Conservation (phyloP, 2,888 invertebrate species). For the Pediacus dermestoides region DNA sequence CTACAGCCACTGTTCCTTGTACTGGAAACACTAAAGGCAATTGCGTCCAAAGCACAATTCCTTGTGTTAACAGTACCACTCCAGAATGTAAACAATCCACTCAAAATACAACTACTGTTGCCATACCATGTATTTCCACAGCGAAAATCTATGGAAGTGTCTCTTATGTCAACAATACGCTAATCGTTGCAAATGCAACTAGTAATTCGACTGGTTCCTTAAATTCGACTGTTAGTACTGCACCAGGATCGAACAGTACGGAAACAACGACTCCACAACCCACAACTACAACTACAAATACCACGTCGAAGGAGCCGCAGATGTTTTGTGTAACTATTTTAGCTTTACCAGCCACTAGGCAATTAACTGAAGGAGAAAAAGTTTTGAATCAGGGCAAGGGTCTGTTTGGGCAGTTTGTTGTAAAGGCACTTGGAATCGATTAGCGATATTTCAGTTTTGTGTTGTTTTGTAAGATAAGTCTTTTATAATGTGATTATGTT, state of each 20-base stretch:
- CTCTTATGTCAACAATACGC: conserved; percentile 33
- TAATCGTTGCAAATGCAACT: conserved; percentile 22
- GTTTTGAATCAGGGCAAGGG: conserved; percentile 26
- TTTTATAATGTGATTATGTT: too few species aligned
- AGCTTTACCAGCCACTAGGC: conserved; percentile 36
- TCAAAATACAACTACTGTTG: conserved; percentile 32
- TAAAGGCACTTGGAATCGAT: conserved; percentile 29
- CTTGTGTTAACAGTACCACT: conserved; percentile 40
- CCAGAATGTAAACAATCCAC: conserved; percentile 33
- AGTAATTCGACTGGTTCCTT: conserved; percentile 12
- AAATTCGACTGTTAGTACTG: conserved; percentile 6
- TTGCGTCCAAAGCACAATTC: conserved; percentile 41
- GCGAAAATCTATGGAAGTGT: conserved; percentile 36
- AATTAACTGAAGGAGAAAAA: conserved; percentile 33
- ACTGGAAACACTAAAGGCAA: conserved; percentile 33
- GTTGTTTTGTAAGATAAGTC: background rate
- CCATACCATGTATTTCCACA: conserved; percentile 41
- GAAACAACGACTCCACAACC: conserved; percentile 7
- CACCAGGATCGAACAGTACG: conserved; percentile 4
- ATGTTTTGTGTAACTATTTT: conserved; percentile 40
- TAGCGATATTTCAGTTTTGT: conserved; percentile 11
- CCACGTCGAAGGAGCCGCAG: conserved; percentile 20
- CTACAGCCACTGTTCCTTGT: conserved; percentile 41
- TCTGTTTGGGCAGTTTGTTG: conserved; percentile 31
- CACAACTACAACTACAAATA: conserved; percentile 13